Conservation (phyloP, 2,888 invertebrate genomes). For the Coecobrya sp. region DNA sequence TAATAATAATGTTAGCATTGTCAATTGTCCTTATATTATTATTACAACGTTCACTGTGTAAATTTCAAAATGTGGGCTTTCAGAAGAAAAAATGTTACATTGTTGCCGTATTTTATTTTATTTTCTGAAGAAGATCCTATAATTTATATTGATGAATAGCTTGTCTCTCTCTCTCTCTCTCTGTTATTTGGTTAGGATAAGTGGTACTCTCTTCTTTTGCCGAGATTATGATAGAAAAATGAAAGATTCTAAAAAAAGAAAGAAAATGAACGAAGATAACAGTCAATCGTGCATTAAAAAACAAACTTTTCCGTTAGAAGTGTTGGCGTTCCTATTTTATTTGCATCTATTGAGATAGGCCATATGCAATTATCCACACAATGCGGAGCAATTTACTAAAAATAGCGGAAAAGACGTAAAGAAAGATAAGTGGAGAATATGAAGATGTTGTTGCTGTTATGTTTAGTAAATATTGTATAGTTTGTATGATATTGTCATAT, state of each 20-base stretch:
- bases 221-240: not conserved
- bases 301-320: slow-evolving; percentile 3
- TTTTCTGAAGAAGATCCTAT: too few relatives aligned
- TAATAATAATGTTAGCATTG: not conserved
- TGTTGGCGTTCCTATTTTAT: not conserved
- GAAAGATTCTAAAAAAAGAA: not conserved
- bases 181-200: too few relatives aligned
- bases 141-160: too few relatives aligned
- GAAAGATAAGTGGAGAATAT: not conserved
- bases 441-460: slow-evolving; percentile 6
- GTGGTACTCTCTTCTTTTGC: too few relatives aligned
- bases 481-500: too few relatives aligned
- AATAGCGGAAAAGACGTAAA: not conserved
- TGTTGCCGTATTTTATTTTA: not conserved
- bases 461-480: not conserved
- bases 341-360: too few relatives aligned
- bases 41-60: not conserved
- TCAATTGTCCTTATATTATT: too few relatives aligned
- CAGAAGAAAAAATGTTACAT: not conserved
- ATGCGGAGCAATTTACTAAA: slow-evolving; percentile 29
- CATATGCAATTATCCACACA: slow-evolving; percentile 17
- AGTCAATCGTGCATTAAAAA: slow-evolving; percentile 35
- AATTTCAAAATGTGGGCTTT: not conserved
- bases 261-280: not conserved
- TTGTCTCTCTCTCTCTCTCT: too few relatives aligned